Base-by-base conservation (phyloP, 2,797 vertebrate species). In the Morelia viridis region DNA sequence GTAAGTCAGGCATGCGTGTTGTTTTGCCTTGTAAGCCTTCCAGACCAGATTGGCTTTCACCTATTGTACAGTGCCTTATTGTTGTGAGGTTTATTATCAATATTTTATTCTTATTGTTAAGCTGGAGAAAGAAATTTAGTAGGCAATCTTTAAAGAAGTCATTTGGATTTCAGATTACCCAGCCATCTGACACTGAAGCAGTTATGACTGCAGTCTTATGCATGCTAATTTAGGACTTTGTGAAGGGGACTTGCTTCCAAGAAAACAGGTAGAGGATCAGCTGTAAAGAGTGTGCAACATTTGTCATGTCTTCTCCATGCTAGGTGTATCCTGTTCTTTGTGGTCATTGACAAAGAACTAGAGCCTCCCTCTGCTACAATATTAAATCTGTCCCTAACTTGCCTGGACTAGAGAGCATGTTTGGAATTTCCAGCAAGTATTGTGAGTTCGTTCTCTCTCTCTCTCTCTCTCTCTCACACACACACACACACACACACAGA, bases 121-220 rank as follows among this genome's bases (percentile, higher is more conserved):
- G 50, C 41, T 58, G 94, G 93, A 95, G 94, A 95, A 96, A 95
- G 80, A 76, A 90, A 85, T 94, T 95, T 91, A 88, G 92, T 94
- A 92, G 96, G 93, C 93, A 28, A 64, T 53, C 65, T 22, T 93
- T 84, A 12, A 92, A 89, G 50, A 61, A 2, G 64, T 46, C 3
- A 19, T 90, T 84, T 1, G 2, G 7, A 31, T 50, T 86, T 76
- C 22, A 26, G 24, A 35, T 53, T 26, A 24, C 13, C 10, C 17
- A 53, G 35, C 22, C 68, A 9, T 24, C 17, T 3, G 46, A 10
- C 5, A 22, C 8, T 26, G 57, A 46, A 60, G 58, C 4, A 12
- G 0, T 84, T 17, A 26, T 53, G 28, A 7, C n/a, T 17, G 8
- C 26, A 9, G 2, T 22, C 31, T 35, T 62, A 12, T 24, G 46